Conservation (phyloP, 1,140 invertebrate species). For the Phthorimaea operculella region DNA sequence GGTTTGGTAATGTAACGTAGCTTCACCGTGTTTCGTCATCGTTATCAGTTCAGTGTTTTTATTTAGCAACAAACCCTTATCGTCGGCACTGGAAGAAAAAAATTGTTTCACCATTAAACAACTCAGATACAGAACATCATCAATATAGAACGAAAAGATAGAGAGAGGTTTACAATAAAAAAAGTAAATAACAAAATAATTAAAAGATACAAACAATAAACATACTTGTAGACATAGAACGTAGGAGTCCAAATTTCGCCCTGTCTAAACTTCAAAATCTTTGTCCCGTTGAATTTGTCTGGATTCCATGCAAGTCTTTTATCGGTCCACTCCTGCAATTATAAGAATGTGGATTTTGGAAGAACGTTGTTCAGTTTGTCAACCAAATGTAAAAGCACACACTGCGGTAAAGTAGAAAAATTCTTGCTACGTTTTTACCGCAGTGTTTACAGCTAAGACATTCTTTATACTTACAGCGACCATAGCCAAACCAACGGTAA, state of each 20-base stretch:
- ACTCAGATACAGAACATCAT: no score
- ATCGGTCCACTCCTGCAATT: constrained; percentile 52
- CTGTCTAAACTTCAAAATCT: constrained; percentile 35
- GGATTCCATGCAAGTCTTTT: constrained; percentile 51
- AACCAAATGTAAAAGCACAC: no score
- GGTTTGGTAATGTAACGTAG: constrained; percentile 38
- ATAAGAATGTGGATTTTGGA: background rate
- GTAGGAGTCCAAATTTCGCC: constrained; percentile 54
- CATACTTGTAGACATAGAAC: constrained; percentile 47
- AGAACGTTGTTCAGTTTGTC: no score
- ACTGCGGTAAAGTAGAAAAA: no score
- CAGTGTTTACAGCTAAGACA: no score
- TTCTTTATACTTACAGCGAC: constrained; percentile 31
- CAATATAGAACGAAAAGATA: no score
- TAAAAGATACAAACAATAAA: background rate
- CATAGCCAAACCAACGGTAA: constrained; percentile 37
- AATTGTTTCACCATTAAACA: no score
- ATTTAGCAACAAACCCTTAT: constrained; percentile 23
- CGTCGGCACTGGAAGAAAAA: constrained; percentile 32
- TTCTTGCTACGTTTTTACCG: no score
- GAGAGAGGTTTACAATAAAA: no score
- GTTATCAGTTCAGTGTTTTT: constrained; percentile 34
- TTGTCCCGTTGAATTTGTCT: constrained; percentile 40
- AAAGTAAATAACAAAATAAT: no score
- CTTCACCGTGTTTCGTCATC: constrained; percentile 37